Evolutionary conservation across 2,888 invertebrate species (phyloP), one percentile per base, ranked within the genome.

Genomic region (Epinotia demarniana): DNA sequence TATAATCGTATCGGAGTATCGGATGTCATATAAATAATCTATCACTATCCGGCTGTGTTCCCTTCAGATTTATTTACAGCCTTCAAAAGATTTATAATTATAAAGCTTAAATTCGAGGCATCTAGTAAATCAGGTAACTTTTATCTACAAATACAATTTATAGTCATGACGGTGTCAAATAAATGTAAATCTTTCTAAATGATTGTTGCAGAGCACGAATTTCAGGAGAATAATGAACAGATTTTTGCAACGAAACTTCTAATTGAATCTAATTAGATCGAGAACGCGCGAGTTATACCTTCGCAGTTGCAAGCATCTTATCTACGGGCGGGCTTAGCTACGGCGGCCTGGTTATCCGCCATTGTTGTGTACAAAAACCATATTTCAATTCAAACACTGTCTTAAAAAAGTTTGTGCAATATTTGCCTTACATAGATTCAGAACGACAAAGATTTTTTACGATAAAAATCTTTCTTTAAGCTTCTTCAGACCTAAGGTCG

Each of bases 21-120:
- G 78, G 80, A 82, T 84, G 83, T 88, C 88, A 87, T 89, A 87
- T 87, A 90, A 88, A 85, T 87, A 86, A 85, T 87, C 85, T 81
- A 86, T 86, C 84, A 86, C 85, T 82, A 82, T 82, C 82, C 79
- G 79, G 78, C 81, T 81, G 83, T 82, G 83, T 79, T 79, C 78
- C 77, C 79, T 83, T 84, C 81, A 83, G 87, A 87, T 87, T 87
- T 88, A 87, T 90, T 89, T 89, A 90, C 82, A 83, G 82, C 80
- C 58, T 81, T 84, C 79, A 80, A 84, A 84, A 80, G 81, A 74
- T 63, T 74, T 69, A 74, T 75, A 67, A 67, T 57, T 23, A 33
- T 75, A 61, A 72, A 75, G 62, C 61, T 75, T 73, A 73, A 68
- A 68, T 62, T n/a, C 19, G 55, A 62, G 27, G 62, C 70, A 18